A percentile compares a stretch with the other conserved stretches of the same genome.
phyloP scores from a whole-genome alignment of 2,888 invertebrate genomes.

The Meloe dianella region DNA sequence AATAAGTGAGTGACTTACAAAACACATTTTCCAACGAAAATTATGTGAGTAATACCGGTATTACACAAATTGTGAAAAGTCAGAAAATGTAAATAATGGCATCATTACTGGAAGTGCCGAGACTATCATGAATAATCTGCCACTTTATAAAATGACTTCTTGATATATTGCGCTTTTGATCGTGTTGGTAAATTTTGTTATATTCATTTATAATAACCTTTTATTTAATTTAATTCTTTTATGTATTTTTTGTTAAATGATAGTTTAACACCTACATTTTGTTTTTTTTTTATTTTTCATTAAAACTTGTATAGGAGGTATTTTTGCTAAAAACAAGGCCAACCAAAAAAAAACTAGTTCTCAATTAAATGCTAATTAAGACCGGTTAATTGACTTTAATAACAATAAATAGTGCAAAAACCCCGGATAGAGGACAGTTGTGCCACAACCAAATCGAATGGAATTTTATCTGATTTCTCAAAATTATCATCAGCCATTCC shows the following conservation, averaged over 20 bases:
- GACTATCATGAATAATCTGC: constrained; percentile 49
- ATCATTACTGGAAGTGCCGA: constrained; percentile 47
- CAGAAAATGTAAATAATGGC: constrained; percentile 46
- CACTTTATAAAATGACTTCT: constrained; percentile 49
- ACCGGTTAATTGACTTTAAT: constrained; percentile 27
- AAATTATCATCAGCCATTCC: too few species aligned
- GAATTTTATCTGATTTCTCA: background rate
- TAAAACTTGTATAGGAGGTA: too few species aligned
- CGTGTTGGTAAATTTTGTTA: constrained; percentile 27
- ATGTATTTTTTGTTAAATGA: background rate
- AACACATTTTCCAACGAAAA: constrained; percentile 26
- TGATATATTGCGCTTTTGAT: constrained; percentile 48
- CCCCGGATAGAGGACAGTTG: background rate
- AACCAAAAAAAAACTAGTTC: constrained; percentile 21
- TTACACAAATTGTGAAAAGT: constrained; percentile 37
- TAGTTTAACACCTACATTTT: background rate
- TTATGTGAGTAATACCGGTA: constrained; percentile 33
- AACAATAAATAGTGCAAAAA: constrained; percentile 24
- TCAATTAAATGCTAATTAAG: constrained; percentile 21
- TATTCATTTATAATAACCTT: background rate
- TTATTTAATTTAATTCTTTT: background rate
- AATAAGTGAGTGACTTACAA: constrained; percentile 17
- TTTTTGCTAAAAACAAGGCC: background rate
- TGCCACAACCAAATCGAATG: background rate
- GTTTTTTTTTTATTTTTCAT: too few species aligned